Evolutionary conservation across 2,888 invertebrate species (phyloP).

Genomic region (Sinohyriopsis cumingii): DNA sequence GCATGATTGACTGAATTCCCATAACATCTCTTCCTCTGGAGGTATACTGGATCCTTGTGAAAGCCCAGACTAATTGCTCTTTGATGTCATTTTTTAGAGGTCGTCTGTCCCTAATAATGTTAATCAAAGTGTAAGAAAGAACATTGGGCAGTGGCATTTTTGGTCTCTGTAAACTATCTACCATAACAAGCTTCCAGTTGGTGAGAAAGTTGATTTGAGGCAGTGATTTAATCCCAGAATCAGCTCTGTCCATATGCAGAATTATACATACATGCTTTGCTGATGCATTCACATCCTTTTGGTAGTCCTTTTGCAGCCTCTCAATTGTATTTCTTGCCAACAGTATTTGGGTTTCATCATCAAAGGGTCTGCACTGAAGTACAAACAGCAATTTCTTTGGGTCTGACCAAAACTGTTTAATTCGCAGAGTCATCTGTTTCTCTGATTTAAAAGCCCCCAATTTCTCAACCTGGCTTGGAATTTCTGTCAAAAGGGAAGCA

Average conservation of each 20-base stretch:
- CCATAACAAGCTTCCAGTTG: slow-evolving; percentile 38
- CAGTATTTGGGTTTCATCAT: slow-evolving; percentile 39
- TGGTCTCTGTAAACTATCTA: slow-evolving; percentile 35
- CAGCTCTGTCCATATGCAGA: slow-evolving; percentile 21
- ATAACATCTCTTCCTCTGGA: slow-evolving; percentile 21
- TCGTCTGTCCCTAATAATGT: slow-evolving; percentile 21
- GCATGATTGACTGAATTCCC: slow-evolving; percentile 26
- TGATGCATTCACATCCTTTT: not conserved
- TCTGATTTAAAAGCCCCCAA: slow-evolving; percentile 48
- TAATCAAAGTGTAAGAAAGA: slow-evolving; percentile 8
- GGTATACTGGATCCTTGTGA: slow-evolving; percentile 38
- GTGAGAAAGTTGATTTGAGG: slow-evolving; percentile 32
- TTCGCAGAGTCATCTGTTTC: slow-evolving; percentile 32
- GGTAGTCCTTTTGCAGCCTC: slow-evolving; percentile 13
- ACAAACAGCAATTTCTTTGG: slow-evolving; percentile 20
- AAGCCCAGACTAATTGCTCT: slow-evolving; percentile 44
- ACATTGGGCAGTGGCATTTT: slow-evolving; percentile 16
- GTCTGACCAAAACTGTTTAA: slow-evolving; percentile 36
- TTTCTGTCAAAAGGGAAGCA: not conserved
- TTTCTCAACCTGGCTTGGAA: slow-evolving; percentile 32
- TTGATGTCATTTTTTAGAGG: slow-evolving; percentile 20
- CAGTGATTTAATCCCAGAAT: slow-evolving; percentile 7
- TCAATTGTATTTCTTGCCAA: slow-evolving; percentile 39
- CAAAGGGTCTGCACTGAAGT: slow-evolving; percentile 36
- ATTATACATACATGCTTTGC: slow-evolving; percentile 26